phyloP scores from a whole-genome alignment of 2,113 vertebrate species.

The Platysteira castanea region DNA sequence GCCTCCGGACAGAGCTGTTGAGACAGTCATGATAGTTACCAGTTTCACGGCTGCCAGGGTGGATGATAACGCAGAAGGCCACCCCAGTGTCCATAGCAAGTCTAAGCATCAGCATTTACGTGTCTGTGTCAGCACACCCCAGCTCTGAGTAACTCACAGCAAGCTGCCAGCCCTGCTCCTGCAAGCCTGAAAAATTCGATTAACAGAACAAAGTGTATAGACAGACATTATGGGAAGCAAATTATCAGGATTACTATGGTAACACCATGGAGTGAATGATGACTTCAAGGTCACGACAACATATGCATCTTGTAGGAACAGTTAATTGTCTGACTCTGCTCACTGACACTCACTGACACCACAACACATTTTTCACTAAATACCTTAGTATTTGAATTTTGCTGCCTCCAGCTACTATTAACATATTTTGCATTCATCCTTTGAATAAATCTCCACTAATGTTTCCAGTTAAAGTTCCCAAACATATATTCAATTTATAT shows the following conservation, averaged over 20 bases:
- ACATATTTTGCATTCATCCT: conserved; percentile 41
- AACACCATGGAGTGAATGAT: not conserved
- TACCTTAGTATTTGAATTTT: conserved; percentile 16
- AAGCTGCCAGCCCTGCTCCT: not conserved
- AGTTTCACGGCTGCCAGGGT: not conserved
- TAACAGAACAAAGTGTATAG: not conserved
- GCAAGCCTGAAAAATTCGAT: conserved; percentile 5
- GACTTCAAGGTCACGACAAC: conserved; percentile 7
- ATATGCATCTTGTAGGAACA: conserved; percentile 41
- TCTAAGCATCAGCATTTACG: not conserved
- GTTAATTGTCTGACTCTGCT: conserved; percentile 49
- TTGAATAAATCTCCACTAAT: conserved; percentile 38
- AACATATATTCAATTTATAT: conserved; percentile 63
- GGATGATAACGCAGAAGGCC: not conserved
- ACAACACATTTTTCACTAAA: conserved; percentile 34
- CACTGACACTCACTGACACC: not conserved
- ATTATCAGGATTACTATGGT: conserved; percentile 46
- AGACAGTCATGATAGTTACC: not conserved
- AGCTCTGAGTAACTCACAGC: not conserved
- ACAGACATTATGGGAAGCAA: conserved; percentile 5
- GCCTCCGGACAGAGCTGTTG: not conserved
- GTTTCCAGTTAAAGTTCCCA: conserved; percentile 55
- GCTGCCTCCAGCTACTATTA: conserved; percentile 35
- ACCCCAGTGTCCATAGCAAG: not conserved
- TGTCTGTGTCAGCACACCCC: not conserved